Evolutionary conservation across 2,888 invertebrate genomes (phyloP).

Genomic region (Tenthredo livida): DNA sequence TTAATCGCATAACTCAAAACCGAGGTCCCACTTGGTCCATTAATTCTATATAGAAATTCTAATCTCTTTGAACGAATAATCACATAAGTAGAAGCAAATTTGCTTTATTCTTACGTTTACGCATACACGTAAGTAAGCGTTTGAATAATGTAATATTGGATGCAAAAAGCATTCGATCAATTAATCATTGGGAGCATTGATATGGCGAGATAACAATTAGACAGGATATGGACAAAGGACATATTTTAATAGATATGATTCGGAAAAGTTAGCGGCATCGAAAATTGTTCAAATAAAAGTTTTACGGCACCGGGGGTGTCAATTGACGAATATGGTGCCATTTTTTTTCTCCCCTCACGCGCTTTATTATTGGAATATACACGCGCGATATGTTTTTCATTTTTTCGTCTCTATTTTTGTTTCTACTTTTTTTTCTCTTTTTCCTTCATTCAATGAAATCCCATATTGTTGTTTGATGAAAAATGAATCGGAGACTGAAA

Average conservation of each 20-base stretch:
- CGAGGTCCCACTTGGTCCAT: neutral
- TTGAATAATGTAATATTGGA: neutral
- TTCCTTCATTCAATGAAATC: neutral
- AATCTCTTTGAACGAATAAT: neutral
- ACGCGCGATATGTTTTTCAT: neutral
- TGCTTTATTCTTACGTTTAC: neutral
- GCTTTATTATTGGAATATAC: neutral
- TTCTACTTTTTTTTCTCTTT: neutral
- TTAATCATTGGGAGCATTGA: neutral
- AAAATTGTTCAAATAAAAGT: conserved; percentile 27
- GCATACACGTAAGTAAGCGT: neutral
- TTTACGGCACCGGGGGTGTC: neutral
- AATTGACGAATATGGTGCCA: neutral
- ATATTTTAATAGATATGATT: neutral
- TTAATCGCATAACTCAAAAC: conserved; percentile 15
- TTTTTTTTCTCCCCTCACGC: neutral
- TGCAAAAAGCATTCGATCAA: too few relatives aligned
- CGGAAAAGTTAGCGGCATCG: neutral
- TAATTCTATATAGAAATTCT: neutral
- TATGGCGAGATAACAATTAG: neutral
- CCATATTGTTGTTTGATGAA: neutral
- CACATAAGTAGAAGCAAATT: neutral
- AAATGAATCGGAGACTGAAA: conserved; percentile 12
- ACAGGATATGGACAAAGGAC: neutral
- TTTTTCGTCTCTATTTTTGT: neutral